phyloP scores from a whole-genome alignment of 2,888 invertebrate genomes.

The Tuta absoluta region DNA sequence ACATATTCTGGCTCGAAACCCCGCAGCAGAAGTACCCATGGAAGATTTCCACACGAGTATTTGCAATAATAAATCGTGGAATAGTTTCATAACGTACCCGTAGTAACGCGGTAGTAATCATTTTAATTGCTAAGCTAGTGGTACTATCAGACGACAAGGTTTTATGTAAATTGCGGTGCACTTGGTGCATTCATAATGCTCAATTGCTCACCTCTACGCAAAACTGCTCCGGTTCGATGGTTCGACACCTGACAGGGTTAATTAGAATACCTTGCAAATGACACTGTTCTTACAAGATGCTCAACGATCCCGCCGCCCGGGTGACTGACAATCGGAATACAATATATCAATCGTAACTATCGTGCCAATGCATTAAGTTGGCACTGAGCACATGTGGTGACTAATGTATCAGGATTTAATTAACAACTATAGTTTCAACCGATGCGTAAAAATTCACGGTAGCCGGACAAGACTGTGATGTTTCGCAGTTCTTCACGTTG shows the following conservation, averaged over 20 bases:
- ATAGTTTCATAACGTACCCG: not conserved
- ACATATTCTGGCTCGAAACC: constrained; percentile 7
- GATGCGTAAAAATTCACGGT: constrained; percentile 23
- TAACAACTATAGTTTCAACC: constrained; percentile 24
- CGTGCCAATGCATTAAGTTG: constrained; percentile 31
- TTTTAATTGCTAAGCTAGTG: constrained; percentile 17
- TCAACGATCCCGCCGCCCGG: constrained; percentile 20
- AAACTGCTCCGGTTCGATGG: constrained; percentile 7
- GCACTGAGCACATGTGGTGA: constrained; percentile 23
- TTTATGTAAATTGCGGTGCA: constrained; percentile 11
- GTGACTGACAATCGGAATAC: constrained; percentile 34
- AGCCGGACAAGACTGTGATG: constrained; percentile 12
- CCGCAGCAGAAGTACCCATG: not conserved
- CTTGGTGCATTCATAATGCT: not conserved
- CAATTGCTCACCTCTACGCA: not conserved
- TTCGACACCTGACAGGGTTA: constrained; percentile 21
- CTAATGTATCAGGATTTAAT: constrained; percentile 25
- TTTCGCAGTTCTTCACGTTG: not conserved
- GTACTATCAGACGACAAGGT: constrained; percentile 17
- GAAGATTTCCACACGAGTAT: not conserved
- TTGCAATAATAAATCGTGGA: not conserved
- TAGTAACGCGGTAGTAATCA: constrained; percentile 13
- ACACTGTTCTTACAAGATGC: constrained; percentile 24
- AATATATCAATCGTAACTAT: constrained; percentile 31
- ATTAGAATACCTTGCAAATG: constrained; percentile 26